Evolutionary conservation across 2,797 vertebrate genomes (phyloP).

Genomic region (Podarcis siculus): DNA sequence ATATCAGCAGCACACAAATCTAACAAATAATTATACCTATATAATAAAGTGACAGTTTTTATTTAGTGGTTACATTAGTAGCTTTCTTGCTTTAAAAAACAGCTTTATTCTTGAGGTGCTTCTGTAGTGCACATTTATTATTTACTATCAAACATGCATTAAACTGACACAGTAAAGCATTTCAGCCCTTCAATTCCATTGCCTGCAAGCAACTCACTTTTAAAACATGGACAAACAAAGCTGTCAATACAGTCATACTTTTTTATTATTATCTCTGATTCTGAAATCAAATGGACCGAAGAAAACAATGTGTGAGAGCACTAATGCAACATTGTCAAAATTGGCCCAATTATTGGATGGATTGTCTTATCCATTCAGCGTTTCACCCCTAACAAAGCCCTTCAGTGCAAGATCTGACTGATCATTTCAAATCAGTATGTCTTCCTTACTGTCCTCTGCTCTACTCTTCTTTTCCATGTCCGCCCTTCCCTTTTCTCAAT

Average conservation of each 20-base stretch:
- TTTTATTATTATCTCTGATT: slow-evolving; percentile 10
- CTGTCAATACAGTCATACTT: neutral
- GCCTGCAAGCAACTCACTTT: neutral
- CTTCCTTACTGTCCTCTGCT: neutral
- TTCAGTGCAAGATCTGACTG: neutral
- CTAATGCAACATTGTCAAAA: neutral
- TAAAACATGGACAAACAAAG: neutral
- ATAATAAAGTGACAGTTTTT: neutral
- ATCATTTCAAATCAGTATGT: neutral
- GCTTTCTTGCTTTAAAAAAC: neutral
- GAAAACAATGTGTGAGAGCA: slow-evolving; percentile 4
- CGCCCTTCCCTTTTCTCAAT: neutral
- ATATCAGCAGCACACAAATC: slow-evolving; percentile 38
- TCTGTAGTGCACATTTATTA: neutral
- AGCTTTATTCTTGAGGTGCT: neutral
- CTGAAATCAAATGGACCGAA: slow-evolving; percentile 42
- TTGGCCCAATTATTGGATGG: neutral
- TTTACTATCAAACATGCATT: neutral
- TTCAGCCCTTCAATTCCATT: neutral
- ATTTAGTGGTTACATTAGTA: neutral
- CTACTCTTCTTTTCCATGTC: neutral
- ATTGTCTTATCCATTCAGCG: neutral
- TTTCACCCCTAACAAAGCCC: neutral
- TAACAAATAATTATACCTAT: slow-evolving; percentile 1
- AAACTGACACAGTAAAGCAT: neutral